Base-by-base conservation (phyloP, 2,888 invertebrate genomes). In the Drosophila aldrichi region DNA sequence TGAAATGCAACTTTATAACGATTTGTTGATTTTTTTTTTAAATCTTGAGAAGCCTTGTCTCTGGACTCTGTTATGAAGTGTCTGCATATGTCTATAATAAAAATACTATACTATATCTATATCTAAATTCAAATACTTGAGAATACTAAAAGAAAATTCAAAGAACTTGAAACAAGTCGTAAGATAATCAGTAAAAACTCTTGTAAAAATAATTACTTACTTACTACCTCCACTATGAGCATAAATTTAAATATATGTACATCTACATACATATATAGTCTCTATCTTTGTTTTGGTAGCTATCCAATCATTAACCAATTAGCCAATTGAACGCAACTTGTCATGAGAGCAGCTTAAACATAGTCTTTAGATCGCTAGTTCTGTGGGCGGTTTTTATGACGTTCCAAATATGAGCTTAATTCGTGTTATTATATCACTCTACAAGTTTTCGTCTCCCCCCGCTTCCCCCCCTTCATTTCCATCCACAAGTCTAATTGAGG, bases 371-470 rank as follows among this genome's bases (percentile, higher is more conserved):
- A 40, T 46, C 48, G 54, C 46, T 43, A 32, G 52, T 32, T 60
- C 61, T 29, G 73, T 76, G 70, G 82, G 82, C 79, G 79, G 65
- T 58, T 59, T 54, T 74, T 60, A 79, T 74, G 56, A 48, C 75
- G 67, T 78, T 66, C 87, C 76, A 83, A 81, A 87, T 81, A 71
- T 75, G 76, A 49, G 44, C 51, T 59, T 68, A 87, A 83, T 89
- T 58, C 56, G 54, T 68, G 69, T 89, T 73, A 83, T 83, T 83
- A 89, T 62, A 49, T 65, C 59, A 66, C 60, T 52, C 58, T 29
- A 56, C 41, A 46, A 29, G 54, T 46, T 46, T 36, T 29, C 14
- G 12, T n/a, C 46, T n/a, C 10, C 9, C 6, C n/a, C 48, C 48
- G 6, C 22, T n/a, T n/a, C 6, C n/a, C 48, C 48, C 10, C 22